Conservation (phyloP, 2,797 vertebrate genomes). For the Acipenser ruthenus region DNA sequence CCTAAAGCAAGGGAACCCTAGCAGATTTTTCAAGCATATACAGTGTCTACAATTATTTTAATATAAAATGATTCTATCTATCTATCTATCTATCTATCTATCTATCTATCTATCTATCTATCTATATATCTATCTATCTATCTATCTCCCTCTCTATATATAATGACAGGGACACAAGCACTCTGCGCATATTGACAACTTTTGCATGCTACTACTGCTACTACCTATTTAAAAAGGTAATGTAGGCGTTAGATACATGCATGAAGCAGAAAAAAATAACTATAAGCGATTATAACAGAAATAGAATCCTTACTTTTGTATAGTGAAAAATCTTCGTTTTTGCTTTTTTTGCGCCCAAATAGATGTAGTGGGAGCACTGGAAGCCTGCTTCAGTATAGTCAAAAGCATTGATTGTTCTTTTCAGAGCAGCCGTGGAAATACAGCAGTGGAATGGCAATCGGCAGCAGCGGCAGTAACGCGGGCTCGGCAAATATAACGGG, state of each 20-base stretch:
- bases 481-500: constrained; percentile 18
- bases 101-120: constrained; percentile 2
- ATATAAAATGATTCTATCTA: too few species aligned
- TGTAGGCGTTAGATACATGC: background rate
- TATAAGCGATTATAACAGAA: too few species aligned
- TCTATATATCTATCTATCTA: background rate
- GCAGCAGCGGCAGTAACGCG: constrained; percentile 21
- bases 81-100: background rate
- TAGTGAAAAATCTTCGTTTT: constrained; percentile 10
- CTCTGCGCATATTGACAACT: too few species aligned
- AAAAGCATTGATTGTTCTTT: constrained; percentile 8
- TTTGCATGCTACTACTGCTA: too few species aligned
- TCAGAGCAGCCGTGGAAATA: constrained; percentile 9
- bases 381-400: constrained; percentile 18
- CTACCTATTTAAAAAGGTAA: background rate
- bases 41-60: too few species aligned
- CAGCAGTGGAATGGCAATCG: constrained; percentile 5
- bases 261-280: too few species aligned
- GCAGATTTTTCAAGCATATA: too few species aligned
- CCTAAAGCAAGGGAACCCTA: background rate
- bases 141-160: too few species aligned
- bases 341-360: constrained; percentile 22
- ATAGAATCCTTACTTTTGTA: constrained; percentile 37
- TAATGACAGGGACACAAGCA: too few species aligned
- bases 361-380: constrained; percentile 18